Base-by-base conservation (phyloP, 2,888 invertebrate species). In the Corbicula japonica region DNA sequence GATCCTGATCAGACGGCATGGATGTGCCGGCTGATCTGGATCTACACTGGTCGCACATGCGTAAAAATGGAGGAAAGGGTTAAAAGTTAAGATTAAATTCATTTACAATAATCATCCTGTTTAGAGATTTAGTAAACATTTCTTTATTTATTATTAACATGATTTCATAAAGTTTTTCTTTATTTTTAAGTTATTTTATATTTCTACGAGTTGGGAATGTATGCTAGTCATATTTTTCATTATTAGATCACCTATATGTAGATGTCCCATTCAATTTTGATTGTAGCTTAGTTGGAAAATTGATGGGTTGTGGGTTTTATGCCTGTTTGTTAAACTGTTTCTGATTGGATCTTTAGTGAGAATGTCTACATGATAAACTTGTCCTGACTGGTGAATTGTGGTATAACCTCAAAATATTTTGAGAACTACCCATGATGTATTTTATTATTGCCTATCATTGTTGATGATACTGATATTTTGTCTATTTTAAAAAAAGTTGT, bases 211-310 rank as follows among this genome's bases (percentile, higher is more conserved):
- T 73, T 71, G 48, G 73, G 58, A 60, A 50, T 54, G 26, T 63
- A 56, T 54, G 63, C 72, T 73, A 73, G 72, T 73, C 73, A 73
- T 66, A 58, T 71, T 46, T 65, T 32, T 34, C 56, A 30, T n/a
- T n/a, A n/a, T n/a, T n/a, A n/a, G n/a, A n/a, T n/a, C 41, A 61
- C 41, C 35, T 12, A n/a, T 54, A n/a, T 28, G 38, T 41, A 38
- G 23, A 50, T 66, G 54, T 66, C 41, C 54, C 35, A 35, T 66
- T 28, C 30, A 41, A 30, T 32, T 28, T 41, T 28, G 26, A 1
- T n/a, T 46, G 28, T 32, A 21, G 10, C 26, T 54, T 66, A 48
- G 23, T 21, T 18, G 15, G 23, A 21, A 12, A 35, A 41, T 66
- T 41, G 48, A 30, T 66, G 66, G 66, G 66, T 66, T 66, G 52